Percentiles rank a stretch among this genome's conserved stretches.
Evolutionary conservation across 2,888 invertebrate genomes (phyloP).

Genomic region (Heliconius aoede): DNA sequence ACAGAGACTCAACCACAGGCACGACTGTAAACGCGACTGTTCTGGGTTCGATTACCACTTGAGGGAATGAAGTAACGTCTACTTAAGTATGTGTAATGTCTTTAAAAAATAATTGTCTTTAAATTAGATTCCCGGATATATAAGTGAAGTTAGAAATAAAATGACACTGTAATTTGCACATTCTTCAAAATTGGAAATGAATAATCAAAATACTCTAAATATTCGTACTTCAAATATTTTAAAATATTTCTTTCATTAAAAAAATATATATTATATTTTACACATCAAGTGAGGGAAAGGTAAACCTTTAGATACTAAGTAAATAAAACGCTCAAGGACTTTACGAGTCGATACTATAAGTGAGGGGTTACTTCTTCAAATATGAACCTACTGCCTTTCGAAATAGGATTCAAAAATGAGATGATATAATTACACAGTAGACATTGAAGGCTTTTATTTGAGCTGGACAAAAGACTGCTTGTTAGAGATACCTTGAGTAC

Average conservation of each 20-base stretch:
- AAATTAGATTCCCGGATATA: not conserved
- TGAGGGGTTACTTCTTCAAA: not conserved
- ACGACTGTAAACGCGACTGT: no score
- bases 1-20: no score
- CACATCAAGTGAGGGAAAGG: slow-evolving; percentile 16
- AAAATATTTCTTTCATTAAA: not conserved
- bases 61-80: no score
- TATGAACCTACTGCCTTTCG: not conserved
- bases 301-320: slow-evolving; percentile 13
- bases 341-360: slow-evolving; percentile 8
- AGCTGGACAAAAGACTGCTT: slow-evolving; percentile 37
- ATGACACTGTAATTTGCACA: not conserved
- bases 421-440: slow-evolving; percentile 36
- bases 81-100: no score
- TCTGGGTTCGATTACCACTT: no score
- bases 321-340: slow-evolving; percentile 19
- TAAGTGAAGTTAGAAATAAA: not conserved
- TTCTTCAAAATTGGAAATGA: not conserved
- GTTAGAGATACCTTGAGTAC: slow-evolving; percentile 24
- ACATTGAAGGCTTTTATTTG: slow-evolving; percentile 36
- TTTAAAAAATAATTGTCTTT: no score
- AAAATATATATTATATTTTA: slow-evolving; percentile 6
- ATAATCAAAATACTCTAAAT: not conserved
- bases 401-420: slow-evolving; percentile 2
- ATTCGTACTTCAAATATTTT: not conserved